Conservation (phyloP, 2,797 vertebrate species). For the Tolypeutes matacus region DNA sequence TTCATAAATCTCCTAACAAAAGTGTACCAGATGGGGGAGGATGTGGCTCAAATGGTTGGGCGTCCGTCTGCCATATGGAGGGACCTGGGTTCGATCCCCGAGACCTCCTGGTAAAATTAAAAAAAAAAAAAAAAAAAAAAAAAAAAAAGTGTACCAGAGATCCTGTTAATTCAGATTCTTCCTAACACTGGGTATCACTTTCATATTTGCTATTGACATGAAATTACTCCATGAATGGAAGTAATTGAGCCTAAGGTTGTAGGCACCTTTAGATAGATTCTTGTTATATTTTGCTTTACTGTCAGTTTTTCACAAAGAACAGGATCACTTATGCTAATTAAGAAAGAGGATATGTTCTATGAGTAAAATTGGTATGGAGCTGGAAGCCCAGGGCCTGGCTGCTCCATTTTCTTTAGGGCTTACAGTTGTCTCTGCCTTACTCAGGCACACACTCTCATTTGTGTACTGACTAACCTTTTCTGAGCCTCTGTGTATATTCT, state of each 20-base stretch:
- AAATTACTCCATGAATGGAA: neutral
- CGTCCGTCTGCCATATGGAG: too few species aligned
- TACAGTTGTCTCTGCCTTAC: neutral
- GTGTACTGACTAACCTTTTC: neutral
- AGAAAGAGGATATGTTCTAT: constrained; percentile 7
- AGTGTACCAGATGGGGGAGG: neutral
- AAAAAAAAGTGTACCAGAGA: neutral
- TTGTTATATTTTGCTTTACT: constrained; percentile 45
- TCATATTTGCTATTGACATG: constrained; percentile 22
- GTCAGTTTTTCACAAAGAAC: constrained; percentile 16
- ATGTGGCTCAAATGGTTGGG: too few species aligned
- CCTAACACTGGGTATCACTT: neutral
- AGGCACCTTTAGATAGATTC: neutral
- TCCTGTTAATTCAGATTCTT: constrained; percentile 2
- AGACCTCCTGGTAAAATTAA: too few species aligned
- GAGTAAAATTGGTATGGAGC: neutral
- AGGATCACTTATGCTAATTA: neutral
- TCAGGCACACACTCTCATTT: neutral
- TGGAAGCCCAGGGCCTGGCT: neutral
- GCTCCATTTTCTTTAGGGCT: neutral
- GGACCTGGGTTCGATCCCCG: too few species aligned
- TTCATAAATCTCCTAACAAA: neutral
- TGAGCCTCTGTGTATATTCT: neutral
- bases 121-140: too few species aligned
- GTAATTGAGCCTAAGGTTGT: constrained; percentile 11